Evolutionary conservation across 2,797 vertebrate species (phyloP).

Genomic region (Heteromormyrus szaboi): DNA sequence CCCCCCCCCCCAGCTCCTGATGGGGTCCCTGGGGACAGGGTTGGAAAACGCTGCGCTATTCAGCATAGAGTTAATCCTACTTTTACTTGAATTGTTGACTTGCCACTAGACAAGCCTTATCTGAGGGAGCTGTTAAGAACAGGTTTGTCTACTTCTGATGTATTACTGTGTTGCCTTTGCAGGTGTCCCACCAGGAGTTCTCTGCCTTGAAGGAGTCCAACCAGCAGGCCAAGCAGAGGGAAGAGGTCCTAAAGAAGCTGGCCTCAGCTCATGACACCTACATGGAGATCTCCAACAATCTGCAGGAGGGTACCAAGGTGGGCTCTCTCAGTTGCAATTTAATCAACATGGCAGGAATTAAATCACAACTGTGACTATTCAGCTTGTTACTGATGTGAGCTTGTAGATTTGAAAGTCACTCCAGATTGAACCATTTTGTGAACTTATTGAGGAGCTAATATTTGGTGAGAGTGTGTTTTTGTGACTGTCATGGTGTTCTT

Average conservation of each 20-base stretch:
- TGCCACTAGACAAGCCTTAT: not conserved
- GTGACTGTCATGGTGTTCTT: not conserved
- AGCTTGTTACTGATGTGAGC: not conserved
- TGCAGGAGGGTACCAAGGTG: slow-evolving; percentile 95
- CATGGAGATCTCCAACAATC: slow-evolving; percentile 87
- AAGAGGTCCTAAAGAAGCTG: slow-evolving; percentile 93
- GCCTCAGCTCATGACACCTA: slow-evolving; percentile 95
- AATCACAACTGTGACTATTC: not conserved
- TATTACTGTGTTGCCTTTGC: slow-evolving; percentile 2
- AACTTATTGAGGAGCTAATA: not conserved
- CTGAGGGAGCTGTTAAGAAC: not conserved
- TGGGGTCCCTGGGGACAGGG: not conserved
- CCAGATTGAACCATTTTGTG: not conserved
- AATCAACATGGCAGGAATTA: not conserved
- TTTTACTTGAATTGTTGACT: not conserved
- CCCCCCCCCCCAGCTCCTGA: not conserved
- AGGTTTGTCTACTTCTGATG: not conserved
- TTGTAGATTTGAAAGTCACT: not conserved
- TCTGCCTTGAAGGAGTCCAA: slow-evolving; percentile 93
- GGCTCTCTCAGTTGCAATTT: not conserved
- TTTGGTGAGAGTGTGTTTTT: not conserved
- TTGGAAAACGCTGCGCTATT: not conserved
- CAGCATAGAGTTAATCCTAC: not conserved
- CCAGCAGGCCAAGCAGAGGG: slow-evolving; percentile 83
- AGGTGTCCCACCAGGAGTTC: slow-evolving; percentile 89